Percentiles rank a stretch among this genome's conserved stretches.
Conservation (phyloP, 2,113 vertebrate genomes). For the Anas platyrhynchos region DNA sequence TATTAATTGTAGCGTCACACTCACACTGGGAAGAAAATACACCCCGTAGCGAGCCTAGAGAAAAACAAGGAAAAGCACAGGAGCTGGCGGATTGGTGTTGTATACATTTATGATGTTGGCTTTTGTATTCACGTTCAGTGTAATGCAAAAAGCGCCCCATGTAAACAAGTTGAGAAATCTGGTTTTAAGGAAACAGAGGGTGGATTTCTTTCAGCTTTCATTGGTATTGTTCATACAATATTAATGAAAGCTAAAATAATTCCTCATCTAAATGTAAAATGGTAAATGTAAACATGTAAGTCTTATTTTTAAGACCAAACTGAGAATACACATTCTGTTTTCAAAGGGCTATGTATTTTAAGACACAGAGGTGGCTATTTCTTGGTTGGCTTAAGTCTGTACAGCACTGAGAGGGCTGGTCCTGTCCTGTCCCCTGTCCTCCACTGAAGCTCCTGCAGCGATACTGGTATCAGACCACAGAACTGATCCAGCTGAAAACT, state of each 20-base stretch:
- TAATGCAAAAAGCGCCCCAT: neutral
- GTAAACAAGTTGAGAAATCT: neutral
- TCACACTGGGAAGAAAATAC: slow-evolving; percentile 21
- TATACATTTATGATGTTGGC: neutral
- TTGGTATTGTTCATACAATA: neutral
- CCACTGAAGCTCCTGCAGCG: neutral
- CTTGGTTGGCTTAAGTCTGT: neutral
- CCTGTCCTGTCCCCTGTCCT: neutral
- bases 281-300: neutral
- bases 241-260: neutral
- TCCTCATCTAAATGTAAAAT: neutral
- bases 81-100: neutral
- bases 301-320: neutral
- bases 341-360: neutral
- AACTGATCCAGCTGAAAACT: slow-evolving; percentile 14
- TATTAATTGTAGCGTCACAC: slow-evolving; percentile 5
- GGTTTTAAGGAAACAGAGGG: neutral
- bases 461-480: neutral
- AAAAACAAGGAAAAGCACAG: neutral
- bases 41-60: neutral
- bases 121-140: neutral
- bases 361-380: neutral
- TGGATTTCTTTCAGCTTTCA: neutral
- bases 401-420: neutral
- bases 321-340: neutral